Base-by-base conservation (phyloP, 2,888 invertebrate genomes). In the Cantharis nigra region DNA sequence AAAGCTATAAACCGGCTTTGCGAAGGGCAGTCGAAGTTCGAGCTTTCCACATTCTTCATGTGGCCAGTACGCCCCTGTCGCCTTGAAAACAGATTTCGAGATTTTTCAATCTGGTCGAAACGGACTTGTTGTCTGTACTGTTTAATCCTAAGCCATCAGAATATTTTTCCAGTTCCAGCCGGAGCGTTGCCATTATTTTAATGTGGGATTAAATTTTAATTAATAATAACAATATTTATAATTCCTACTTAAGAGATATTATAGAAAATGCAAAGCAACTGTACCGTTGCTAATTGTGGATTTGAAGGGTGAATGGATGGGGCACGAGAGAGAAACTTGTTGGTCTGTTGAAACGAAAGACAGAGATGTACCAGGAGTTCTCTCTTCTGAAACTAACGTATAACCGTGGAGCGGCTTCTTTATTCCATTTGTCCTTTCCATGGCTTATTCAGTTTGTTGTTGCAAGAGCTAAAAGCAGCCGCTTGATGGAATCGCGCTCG, bases 321-420 rank as follows among this genome's bases (percentile, higher is more conserved):
- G 69, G 74, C 49, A 74, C 62, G 63, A 78, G 72, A 73, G 72
- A 76, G 75, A 78, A 67, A 62, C 65, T 67, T 23, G 65, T 67
- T 67, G 65, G 65, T 67, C 23, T 67, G 65, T 67, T 23, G 65
- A 67, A 67, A 67, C 26, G 78, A 64, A 69, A 20, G 75, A 78
- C 69, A 67, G 71, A 74, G 78, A 78, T 64, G 72, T 65, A 70
- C 69, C 72, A 78, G 75, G 30, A 78, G 78, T 78, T 75, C 78
- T 78, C 78, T 78, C 78, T 78, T 78, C 78, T 75, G 78, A 78
- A 77, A 74, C 77, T 77, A 74, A 74, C 77, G 71, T 74, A 49
- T 49, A 49, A 49, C 49, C 49, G 49, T 49, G 77, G 63, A 77
- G 78, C 78, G 78, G 78, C 78, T 78, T 78, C 78, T 78, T 78